Base-by-base conservation (phyloP, 2,113 vertebrate species). In the Bufo bufo region DNA sequence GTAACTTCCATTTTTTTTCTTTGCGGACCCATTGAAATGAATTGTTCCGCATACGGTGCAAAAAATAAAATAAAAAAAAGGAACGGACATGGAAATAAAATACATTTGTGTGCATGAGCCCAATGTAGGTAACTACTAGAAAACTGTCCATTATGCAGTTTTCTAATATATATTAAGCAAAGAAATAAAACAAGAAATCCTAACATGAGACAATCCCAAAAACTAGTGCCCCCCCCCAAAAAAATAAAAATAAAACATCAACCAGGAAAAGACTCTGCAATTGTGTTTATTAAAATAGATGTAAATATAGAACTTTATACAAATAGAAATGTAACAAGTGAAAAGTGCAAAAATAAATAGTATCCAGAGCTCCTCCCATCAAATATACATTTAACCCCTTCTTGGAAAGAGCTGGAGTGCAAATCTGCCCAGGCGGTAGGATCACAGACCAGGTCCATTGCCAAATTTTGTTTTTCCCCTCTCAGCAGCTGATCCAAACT, bases 341-440 rank as follows among this genome's bases (percentile, higher is more conserved):
- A 72, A 74, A 17, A 16, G 72, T 75, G 72, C 72, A 75, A 75
- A 75, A 75, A 75, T 75, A 75, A 75, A 75, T 75, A 75, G 47
- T 10, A 50, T 49, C 71, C 71, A 74, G 33, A 23, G 65, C 45
- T 89, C 93, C 93, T 63, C 94, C 94, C 0, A 93, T 95, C 43
- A 83, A 83, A 89, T 84, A 84, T 78, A 84, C 47, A 58, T 77
- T 89, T 23, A 86, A 71, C 77, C 85, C 77, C 6, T 87, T 71
- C 61, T 17, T 80, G 49, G 65, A 82, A 56, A 80, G 52, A 52
- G 75, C 49, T n/a, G 52, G 13, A 47, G 82, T 4, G 47, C 61
- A 66, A 49, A 49, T 49, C 45, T 78, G 19, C 17, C n/a, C 43
- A 47, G 61, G 1, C 12, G 9, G 63, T 3, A 71, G 71, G 49